These are phyloP conservation scores for Drosophila algonquin DNA, from an alignment of 2,888 invertebrate species.

Conservation along the genomic window DNA sequence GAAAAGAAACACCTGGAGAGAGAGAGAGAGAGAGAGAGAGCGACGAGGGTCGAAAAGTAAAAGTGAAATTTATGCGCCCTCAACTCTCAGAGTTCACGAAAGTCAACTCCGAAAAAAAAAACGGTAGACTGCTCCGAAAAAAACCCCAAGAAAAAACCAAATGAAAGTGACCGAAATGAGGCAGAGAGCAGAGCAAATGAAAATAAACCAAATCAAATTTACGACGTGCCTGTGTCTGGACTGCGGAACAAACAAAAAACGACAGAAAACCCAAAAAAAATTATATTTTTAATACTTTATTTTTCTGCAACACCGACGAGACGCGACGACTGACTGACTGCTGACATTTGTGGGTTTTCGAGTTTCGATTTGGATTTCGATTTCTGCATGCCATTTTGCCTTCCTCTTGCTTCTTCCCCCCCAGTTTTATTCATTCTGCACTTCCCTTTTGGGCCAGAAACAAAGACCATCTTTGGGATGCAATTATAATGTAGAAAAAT, in stretches of 20 bases:
- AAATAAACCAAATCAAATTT: constrained; percentile 80
- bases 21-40: neutral
- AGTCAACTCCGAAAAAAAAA: constrained; percentile 23
- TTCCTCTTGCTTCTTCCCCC: neutral
- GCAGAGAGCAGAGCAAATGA: constrained; percentile 61
- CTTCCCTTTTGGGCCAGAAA: no score
- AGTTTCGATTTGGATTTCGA: neutral
- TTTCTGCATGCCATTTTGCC: neutral
- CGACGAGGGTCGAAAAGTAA: constrained; percentile 57
- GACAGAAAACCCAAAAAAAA: neutral
- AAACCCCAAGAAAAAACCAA: neutral
- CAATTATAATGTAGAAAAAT: neutral
- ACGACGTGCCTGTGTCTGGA: constrained; percentile 68
- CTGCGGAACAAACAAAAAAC: neutral
- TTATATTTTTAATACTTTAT: neutral
- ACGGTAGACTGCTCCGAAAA: constrained; percentile 25
- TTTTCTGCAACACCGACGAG: neutral
- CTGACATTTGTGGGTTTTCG: neutral
- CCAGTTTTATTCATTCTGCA: neutral
- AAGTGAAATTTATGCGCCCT: constrained; percentile 74
- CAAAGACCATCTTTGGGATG: neutral
- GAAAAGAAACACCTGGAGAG: neutral
- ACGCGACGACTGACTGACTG: no score
- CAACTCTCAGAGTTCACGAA: constrained; percentile 55
- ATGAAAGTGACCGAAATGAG: constrained; percentile 39